Percentiles rank a stretch among this genome's conserved stretches.
Evolutionary conservation across 2,888 invertebrate genomes (phyloP).

Genomic region (Protophormia terraenovae): DNA sequence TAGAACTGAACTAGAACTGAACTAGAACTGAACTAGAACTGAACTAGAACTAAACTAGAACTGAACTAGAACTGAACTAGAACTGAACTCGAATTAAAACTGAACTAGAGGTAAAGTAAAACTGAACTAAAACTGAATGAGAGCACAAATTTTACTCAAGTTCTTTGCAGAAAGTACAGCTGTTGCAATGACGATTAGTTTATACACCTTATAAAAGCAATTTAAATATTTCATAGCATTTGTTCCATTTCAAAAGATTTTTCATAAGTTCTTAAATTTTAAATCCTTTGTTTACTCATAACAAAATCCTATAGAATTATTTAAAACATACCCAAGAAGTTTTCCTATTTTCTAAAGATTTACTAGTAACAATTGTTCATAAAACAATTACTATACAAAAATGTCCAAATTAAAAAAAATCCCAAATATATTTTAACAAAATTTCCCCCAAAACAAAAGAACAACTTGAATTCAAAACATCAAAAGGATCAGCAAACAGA

Average conservation of each 20-base stretch:
- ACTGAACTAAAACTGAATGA: no score
- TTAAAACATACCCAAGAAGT: not conserved
- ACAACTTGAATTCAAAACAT: conserved; percentile 53
- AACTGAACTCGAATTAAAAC: no score
- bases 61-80: no score
- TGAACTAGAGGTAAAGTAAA: no score
- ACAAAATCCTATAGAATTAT: not conserved
- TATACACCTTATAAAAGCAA: not conserved
- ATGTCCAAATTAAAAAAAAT: not conserved
- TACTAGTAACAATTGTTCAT: not conserved
- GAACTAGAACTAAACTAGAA: no score
- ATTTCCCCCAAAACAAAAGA: conserved; percentile 33
- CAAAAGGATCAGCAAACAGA: conserved; percentile 16
- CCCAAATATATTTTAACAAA: not conserved
- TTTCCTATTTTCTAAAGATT: not conserved
- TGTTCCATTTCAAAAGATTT: not conserved
- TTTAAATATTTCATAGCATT: not conserved
- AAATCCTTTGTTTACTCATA: not conserved
- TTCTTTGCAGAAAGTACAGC: no score
- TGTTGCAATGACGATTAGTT: not conserved
- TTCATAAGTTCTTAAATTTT: not conserved
- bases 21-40: no score
- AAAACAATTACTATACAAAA: not conserved
- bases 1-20: no score
- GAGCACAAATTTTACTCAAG: no score